These are phyloP conservation scores for Formica selysi DNA, from an alignment of 1,140 invertebrate species.

Conservation along the genomic window DNA sequence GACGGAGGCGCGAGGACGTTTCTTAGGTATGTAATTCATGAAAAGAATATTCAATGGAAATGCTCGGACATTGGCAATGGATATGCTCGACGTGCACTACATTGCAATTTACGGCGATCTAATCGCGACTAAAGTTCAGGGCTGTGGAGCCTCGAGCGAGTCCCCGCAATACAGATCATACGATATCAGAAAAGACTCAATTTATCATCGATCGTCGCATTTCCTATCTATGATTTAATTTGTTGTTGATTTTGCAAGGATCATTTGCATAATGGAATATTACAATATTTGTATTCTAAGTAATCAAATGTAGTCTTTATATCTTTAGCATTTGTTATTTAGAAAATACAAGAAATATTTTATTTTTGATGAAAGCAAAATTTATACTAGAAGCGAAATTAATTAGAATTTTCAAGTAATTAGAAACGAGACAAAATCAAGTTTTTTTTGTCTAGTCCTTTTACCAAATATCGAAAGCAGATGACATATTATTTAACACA, in stretches of 20 bases:
- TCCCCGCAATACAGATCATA: neutral
- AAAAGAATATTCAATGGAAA: constrained; percentile 83
- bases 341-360: neutral
- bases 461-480: neutral
- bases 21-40: constrained; percentile 81
- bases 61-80: constrained; percentile 77
- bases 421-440: too few relatives aligned
- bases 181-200: constrained; percentile 12
- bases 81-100: constrained; percentile 81
- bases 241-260: neutral
- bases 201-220: constrained; percentile 1
- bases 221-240: neutral
- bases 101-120: constrained; percentile 81
- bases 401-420: too few relatives aligned
- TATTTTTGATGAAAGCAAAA: neutral
- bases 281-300: neutral
- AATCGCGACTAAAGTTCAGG: constrained; percentile 81
- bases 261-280: constrained; percentile 13
- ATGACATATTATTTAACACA: neutral
- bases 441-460: neutral
- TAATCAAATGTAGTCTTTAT: neutral
- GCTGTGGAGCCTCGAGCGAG: constrained; percentile 51
- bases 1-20: constrained; percentile 75
- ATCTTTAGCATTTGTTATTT: constrained; percentile 4
- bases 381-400: too few relatives aligned